phyloP scores from a whole-genome alignment of 2,797 vertebrate genomes.

The Phyllotis vaccarum region DNA sequence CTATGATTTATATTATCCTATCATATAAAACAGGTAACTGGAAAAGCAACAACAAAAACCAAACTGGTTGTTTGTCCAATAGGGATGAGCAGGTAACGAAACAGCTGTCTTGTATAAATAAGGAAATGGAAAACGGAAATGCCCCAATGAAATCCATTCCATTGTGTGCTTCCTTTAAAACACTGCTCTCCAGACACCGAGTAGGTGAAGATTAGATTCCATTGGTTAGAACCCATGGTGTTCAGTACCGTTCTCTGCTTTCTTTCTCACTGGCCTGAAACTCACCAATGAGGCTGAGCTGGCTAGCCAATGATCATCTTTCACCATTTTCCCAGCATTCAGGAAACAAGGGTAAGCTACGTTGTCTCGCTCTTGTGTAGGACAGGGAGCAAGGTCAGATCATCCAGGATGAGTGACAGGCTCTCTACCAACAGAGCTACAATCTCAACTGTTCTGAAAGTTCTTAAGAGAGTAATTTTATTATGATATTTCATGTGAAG shows the following conservation, averaged over 20 bases:
- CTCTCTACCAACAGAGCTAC: not conserved
- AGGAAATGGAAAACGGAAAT: too few relatives aligned
- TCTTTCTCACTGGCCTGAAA: not conserved
- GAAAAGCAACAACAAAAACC: not conserved
- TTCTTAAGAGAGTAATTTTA: slow-evolving; percentile 27
- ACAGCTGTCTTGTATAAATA: not conserved
- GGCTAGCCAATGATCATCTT: not conserved
- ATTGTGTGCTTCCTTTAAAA: not conserved
- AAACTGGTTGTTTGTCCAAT: slow-evolving; percentile 30
- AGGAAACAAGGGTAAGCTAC: not conserved
- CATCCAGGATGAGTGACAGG: not conserved
- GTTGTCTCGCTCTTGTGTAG: not conserved
- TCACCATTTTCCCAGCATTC: not conserved
- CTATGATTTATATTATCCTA: not conserved
- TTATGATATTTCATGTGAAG: not conserved
- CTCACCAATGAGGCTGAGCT: not conserved
- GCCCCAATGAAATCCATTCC: not conserved
- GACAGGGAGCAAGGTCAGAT: not conserved
- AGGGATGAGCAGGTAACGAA: not conserved
- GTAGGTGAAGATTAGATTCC: not conserved
- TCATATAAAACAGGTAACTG: not conserved
- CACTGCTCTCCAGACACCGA: not conserved
- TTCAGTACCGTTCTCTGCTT: not conserved
- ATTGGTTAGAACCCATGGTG: not conserved
- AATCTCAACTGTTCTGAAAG: not conserved